These are phyloP conservation scores for Andricus curvator DNA, from an alignment of 2,888 invertebrate species.

Conservation along the genomic window DNA sequence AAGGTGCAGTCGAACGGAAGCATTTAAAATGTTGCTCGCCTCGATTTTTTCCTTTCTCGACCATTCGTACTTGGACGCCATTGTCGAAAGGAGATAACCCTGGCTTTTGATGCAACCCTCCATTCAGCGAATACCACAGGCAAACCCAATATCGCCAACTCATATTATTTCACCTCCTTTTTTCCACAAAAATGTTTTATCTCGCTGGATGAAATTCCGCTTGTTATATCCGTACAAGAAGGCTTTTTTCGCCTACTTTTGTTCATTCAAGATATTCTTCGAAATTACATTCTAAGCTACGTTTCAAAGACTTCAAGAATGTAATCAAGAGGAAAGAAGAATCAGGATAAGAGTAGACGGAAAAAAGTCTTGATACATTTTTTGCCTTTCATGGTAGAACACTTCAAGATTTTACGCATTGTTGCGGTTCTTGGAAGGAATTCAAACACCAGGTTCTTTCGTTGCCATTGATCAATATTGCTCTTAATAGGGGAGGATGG, in stretches of 20 bases:
- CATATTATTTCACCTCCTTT: constrained; percentile 36
- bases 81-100: constrained; percentile 29
- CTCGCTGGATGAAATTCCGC: constrained; percentile 24
- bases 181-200: constrained; percentile 17
- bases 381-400: constrained; percentile 4
- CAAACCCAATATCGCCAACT: constrained; percentile 34
- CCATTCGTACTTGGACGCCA: constrained; percentile 39
- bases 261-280: background rate
- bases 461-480: background rate
- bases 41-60: constrained; percentile 42
- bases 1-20: constrained; percentile 52
- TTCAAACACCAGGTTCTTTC: background rate
- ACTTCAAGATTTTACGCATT: constrained; percentile 18
- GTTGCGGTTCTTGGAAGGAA: constrained; percentile 9
- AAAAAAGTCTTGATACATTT: background rate
- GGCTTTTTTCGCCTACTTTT: background rate
- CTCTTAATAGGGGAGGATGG: no score
- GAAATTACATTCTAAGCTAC: background rate
- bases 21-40: constrained; percentile 50
- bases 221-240: constrained; percentile 3
- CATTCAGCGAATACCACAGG: constrained; percentile 36
- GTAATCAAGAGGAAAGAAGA: constrained; percentile 22
- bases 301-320: background rate
- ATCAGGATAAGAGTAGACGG: background rate
- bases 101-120: constrained; percentile 30